A percentile compares a stretch with the other conserved stretches of the same genome.
phyloP scores from a whole-genome alignment of 2,888 invertebrate genomes.

The Agrotis clavis region DNA sequence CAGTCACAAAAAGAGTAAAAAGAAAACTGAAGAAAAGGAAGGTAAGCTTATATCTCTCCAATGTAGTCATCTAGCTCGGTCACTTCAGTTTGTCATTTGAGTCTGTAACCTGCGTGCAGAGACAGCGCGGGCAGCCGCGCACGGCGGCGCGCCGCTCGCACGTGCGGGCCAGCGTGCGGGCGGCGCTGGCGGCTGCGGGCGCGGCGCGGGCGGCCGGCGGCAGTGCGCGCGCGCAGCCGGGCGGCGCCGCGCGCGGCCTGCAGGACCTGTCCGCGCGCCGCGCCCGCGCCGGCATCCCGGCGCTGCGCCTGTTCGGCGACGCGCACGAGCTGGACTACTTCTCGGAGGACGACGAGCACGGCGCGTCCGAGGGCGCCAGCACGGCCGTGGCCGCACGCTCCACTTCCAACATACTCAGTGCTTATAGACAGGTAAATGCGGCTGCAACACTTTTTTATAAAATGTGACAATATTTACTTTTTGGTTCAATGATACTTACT shows the following conservation, averaged over 20 bases:
- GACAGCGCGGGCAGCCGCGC: slow-evolving; percentile 77
- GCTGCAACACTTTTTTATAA: background rate
- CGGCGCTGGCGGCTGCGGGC: slow-evolving; percentile 67
- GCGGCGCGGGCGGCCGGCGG: slow-evolving; percentile 66
- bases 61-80: background rate
- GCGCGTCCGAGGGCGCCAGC: slow-evolving; percentile 74
- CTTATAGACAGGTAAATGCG: slow-evolving; percentile 81
- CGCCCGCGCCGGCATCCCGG: slow-evolving; percentile 72
- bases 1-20: slow-evolving; percentile 89
- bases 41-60: slow-evolving; percentile 67
- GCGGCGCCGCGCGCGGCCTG: slow-evolving; percentile 14
- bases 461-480: background rate
- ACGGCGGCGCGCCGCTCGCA: slow-evolving; percentile 85
- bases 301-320: slow-evolving; percentile 92
- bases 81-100: background rate
- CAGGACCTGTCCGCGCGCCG: slow-evolving; percentile 61
- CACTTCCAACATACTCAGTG: slow-evolving; percentile 83
- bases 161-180: slow-evolving; percentile 84
- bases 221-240: slow-evolving; percentile 1
- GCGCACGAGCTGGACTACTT: slow-evolving; percentile 94
- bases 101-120: slow-evolving; percentile 60
- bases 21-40: slow-evolving; percentile 82
- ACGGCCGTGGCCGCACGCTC: slow-evolving; percentile 85
- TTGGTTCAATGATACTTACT: background rate
- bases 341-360: slow-evolving; percentile 86